Evolutionary conservation across 2,888 invertebrate species (phyloP).

Genomic region (Caenorhabditis sulstoni): DNA sequence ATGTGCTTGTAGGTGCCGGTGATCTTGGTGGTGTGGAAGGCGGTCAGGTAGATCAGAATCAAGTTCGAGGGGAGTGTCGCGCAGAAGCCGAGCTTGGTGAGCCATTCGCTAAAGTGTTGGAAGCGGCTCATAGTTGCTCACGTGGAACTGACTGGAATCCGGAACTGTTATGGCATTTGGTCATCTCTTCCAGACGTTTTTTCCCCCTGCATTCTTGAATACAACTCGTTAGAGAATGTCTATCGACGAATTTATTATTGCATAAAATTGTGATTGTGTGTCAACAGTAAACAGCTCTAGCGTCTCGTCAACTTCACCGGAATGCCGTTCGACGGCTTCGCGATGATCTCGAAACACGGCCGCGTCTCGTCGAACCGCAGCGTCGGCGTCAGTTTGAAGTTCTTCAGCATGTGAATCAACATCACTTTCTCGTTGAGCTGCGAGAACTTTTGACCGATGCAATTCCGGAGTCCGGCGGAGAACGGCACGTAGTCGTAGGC

Average conservation of each 20-base stretch:
- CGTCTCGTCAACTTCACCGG: slow-evolving; percentile 31
- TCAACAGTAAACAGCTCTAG: not conserved
- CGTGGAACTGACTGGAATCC: no score
- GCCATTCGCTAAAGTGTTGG: slow-evolving; percentile 1
- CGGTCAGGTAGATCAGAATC: slow-evolving; percentile 23
- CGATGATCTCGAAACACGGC: slow-evolving; percentile 32
- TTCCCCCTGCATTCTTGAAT: no score
- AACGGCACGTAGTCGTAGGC: slow-evolving; percentile 76
- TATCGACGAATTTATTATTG: not conserved
- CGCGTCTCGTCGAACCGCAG: slow-evolving; percentile 16
- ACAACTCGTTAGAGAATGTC: no score
- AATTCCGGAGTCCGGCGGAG: slow-evolving; percentile 76
- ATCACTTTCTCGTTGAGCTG: slow-evolving; percentile 81
- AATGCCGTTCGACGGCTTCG: slow-evolving; percentile 44
- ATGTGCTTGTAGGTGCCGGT: slow-evolving; percentile 29
- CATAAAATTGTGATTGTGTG: not conserved
- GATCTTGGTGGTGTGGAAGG: slow-evolving; percentile 19
- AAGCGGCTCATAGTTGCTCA: slow-evolving; percentile 1
- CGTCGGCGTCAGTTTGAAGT: slow-evolving; percentile 27
- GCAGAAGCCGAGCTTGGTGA: slow-evolving; percentile 20
- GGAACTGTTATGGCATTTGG: no score
- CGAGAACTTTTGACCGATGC: slow-evolving; percentile 81
- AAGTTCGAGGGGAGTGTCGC: slow-evolving; percentile 26
- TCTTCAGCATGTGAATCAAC: slow-evolving; percentile 33
- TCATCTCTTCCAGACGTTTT: no score